A percentile compares a stretch with the other conserved stretches of the same genome.
phyloP scores from a whole-genome alignment of 2,797 vertebrate genomes.

The Babyrousa celebensis region DNA sequence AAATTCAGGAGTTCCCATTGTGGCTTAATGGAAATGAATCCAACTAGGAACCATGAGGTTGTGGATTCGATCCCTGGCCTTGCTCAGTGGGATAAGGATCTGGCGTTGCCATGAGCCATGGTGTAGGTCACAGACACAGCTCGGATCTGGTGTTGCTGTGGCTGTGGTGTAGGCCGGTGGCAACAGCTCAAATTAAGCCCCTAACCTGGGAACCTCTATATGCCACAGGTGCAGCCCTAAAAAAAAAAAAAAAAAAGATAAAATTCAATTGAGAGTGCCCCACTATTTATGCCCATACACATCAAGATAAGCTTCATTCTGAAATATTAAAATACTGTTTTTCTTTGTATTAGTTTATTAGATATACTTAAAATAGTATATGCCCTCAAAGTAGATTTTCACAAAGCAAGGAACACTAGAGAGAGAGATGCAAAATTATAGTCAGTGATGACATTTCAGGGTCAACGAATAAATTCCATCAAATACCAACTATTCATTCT shows the following conservation, averaged over 20 bases:
- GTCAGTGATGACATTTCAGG: constrained; percentile 89
- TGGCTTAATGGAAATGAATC: no score
- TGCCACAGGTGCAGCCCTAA: no score
- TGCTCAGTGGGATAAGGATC: no score
- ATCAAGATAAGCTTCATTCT: constrained; percentile 77
- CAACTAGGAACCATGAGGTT: no score
- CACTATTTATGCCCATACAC: constrained; percentile 58
- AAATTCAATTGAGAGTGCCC: constrained; percentile 63
- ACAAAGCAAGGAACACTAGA: constrained; percentile 79
- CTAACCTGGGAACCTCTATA: no score
- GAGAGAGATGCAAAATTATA: constrained; percentile 86
- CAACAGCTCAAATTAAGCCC: no score
- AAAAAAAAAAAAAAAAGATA: no score
- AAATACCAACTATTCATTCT: constrained; percentile 88
- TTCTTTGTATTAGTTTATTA: constrained; percentile 85
- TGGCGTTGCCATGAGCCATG: no score
- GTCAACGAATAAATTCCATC: constrained; percentile 89
- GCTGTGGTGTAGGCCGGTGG: no score
- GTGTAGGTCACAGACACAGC: no score
- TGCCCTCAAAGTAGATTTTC: constrained; percentile 79
- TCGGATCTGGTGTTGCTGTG: no score
- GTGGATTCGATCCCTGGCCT: no score
- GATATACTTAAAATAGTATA: constrained; percentile 82
- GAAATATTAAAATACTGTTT: constrained; percentile 85
- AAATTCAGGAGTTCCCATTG: constrained; percentile 66